phyloP scores from a whole-genome alignment of 2,888 invertebrate species.

The Tachina fera region DNA sequence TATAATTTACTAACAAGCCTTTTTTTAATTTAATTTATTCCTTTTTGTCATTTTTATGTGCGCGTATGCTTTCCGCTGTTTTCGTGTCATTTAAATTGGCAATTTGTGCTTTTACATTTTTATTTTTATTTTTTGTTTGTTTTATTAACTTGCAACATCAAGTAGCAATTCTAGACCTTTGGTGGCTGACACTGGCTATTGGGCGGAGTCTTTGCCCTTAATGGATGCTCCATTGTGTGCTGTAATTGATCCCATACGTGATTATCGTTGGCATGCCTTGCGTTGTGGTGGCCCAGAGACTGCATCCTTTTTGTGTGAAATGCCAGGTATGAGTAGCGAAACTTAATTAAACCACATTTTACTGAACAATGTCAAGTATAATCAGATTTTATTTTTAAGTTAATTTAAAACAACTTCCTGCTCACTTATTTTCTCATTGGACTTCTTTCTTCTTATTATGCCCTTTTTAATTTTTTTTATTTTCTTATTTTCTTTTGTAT shows the following conservation, averaged over 20 bases:
- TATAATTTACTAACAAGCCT: not conserved
- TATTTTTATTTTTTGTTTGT: too few relatives aligned
- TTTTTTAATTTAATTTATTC: not conserved
- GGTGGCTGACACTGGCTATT: constrained; percentile 85
- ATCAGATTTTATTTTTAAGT: constrained; percentile 41
- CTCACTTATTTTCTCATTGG: constrained; percentile 14
- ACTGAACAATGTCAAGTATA: constrained; percentile 33
- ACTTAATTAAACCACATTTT: constrained; percentile 65
- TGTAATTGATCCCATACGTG: constrained; percentile 89
- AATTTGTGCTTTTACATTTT: constrained; percentile 50
- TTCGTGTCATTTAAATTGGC: constrained; percentile 10
- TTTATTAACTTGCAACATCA: constrained; percentile 20
- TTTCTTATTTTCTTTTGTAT: constrained; percentile 3
- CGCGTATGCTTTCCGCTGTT: not conserved
- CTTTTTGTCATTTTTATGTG: not conserved
- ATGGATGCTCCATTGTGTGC: constrained; percentile 88
- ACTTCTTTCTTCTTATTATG: constrained; percentile 24
- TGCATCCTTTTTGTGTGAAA: constrained; percentile 91
- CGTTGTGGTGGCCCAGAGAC: constrained; percentile 90
- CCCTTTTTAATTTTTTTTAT: too few relatives aligned
- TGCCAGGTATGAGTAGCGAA: constrained; percentile 86
- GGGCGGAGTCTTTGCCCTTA: constrained; percentile 87
- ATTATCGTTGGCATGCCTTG: constrained; percentile 90
- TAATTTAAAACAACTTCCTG: constrained; percentile 52
- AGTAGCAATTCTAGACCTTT: constrained; percentile 82